Percentiles rank a stretch among this genome's conserved stretches.
Conservation (phyloP, 2,888 invertebrate genomes). For the Panorpa germanica region DNA sequence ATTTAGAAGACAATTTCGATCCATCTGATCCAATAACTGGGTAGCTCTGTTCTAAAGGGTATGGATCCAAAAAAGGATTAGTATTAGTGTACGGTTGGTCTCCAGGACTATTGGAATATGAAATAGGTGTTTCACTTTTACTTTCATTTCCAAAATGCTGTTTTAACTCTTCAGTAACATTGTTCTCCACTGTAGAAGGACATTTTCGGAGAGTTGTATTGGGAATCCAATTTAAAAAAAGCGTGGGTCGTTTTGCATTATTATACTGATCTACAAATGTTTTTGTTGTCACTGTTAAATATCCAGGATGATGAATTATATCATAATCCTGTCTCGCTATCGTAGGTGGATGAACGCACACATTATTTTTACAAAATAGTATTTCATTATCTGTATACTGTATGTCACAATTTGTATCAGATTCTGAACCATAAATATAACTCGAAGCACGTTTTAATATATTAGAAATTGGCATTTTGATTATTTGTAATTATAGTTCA, state of each 20-base stretch:
- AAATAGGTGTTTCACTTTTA: constrained; percentile 8
- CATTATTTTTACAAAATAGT: constrained; percentile 87
- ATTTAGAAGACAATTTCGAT: constrained; percentile 2
- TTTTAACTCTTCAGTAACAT: constrained; percentile 17
- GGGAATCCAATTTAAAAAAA: constrained; percentile 89
- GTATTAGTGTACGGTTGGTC: constrained; percentile 17
- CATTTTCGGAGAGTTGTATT: constrained; percentile 77
- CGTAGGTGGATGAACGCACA: constrained; percentile 89
- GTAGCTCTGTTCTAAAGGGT: constrained; percentile 17
- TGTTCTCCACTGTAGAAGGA: constrained; percentile 50
- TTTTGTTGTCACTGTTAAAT: constrained; percentile 73
- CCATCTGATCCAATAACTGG: neutral
- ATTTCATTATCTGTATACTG: constrained; percentile 69
- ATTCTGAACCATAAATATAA: constrained; percentile 54
- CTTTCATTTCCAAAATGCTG: too few relatives aligned
- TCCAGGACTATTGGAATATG: constrained; percentile 5
- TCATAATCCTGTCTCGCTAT: constrained; percentile 66
- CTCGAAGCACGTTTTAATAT: constrained; percentile 62
- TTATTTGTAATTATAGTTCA: too few relatives aligned
- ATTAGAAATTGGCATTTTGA: constrained; percentile 53
- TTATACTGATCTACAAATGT: constrained; percentile 61
- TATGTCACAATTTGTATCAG: constrained; percentile 35
- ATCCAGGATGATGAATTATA: constrained; percentile 77
- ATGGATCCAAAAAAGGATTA: constrained; percentile 26
- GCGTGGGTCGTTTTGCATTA: constrained; percentile 55